Conservation (phyloP, 2,888 invertebrate genomes). For the Calameuta filiformis region DNA sequence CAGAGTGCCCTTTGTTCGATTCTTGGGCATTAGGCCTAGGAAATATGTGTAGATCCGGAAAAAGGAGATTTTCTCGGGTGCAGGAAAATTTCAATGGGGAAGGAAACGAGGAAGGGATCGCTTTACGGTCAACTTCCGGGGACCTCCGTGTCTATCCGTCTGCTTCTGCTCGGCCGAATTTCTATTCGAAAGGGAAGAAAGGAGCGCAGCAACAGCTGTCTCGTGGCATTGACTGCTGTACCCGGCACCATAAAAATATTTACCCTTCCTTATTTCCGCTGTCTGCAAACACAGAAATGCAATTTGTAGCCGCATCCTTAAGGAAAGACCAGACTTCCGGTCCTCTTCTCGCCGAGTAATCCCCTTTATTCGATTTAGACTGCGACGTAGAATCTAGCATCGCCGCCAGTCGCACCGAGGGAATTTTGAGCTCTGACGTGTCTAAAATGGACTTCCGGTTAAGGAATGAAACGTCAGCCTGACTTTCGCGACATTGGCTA, state of each 20-base stretch:
- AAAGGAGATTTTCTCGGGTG: constrained; percentile 42
- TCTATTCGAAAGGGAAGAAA: constrained; percentile 25
- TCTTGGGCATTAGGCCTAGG: neutral
- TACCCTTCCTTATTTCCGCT: constrained; percentile 27
- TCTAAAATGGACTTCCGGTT: neutral
- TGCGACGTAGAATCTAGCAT: neutral
- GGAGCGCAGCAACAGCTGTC: constrained; percentile 28
- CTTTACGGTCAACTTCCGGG: constrained; percentile 48
- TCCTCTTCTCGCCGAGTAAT: neutral
- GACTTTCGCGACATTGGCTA: neutral
- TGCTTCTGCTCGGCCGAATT: constrained; percentile 3
- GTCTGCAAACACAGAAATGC: constrained; percentile 7
- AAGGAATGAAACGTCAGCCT: neutral
- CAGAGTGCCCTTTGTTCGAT: neutral
- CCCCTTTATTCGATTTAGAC: neutral
- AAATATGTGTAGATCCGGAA: constrained; percentile 36
- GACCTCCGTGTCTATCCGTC: constrained; percentile 12
- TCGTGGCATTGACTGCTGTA: constrained; percentile 21
- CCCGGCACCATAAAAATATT: constrained; percentile 32
- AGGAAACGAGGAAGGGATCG: constrained; percentile 23
- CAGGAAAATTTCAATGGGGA: constrained; percentile 35
- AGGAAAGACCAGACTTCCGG: neutral
- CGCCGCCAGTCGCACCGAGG: too few species aligned
- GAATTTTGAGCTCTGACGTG: neutral
- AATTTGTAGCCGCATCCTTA: neutral